Percentiles rank a stretch among this genome's conserved stretches.
Conservation (phyloP, 2,888 invertebrate species). For the Tridacna crocea region DNA sequence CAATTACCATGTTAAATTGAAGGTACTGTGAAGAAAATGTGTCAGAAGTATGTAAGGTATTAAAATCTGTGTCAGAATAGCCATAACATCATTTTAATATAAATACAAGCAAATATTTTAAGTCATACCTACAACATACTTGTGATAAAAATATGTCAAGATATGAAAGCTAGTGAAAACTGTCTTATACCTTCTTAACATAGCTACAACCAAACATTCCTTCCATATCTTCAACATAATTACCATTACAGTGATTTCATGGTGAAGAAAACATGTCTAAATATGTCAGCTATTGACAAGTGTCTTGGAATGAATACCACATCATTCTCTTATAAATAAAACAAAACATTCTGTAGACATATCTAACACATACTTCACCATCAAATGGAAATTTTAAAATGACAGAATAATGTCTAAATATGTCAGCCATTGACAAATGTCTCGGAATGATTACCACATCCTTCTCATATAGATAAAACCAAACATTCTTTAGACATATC, state of each 20-base stretch:
- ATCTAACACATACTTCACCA: slow-evolving; percentile 57
- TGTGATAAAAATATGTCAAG: no score
- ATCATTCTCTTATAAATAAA: slow-evolving; percentile 89
- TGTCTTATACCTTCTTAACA: no score
- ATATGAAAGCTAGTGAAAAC: no score
- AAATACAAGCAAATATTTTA: neutral
- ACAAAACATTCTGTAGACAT: slow-evolving; percentile 71
- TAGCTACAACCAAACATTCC: no score
- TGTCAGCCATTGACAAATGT: no score
- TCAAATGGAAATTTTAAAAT: slow-evolving; percentile 71
- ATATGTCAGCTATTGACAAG: slow-evolving; percentile 89
- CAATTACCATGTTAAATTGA: slow-evolving; percentile 66
- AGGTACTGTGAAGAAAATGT: slow-evolving; percentile 82
- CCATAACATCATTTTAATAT: slow-evolving; percentile 91
- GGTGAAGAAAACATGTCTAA: slow-evolving; percentile 85
- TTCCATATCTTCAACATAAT: no score
- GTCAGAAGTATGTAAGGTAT: slow-evolving; percentile 88
- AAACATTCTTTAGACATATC: no score
- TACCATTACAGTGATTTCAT: slow-evolving; percentile 69
- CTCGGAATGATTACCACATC: no score
- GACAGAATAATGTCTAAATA: no score
- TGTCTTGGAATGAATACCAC: slow-evolving; percentile 91
- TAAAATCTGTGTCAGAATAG: slow-evolving; percentile 90
- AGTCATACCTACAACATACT: no score
- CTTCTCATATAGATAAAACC: no score